Conservation (phyloP, 1,140 invertebrate species). For the Sycophaga agraensis region DNA sequence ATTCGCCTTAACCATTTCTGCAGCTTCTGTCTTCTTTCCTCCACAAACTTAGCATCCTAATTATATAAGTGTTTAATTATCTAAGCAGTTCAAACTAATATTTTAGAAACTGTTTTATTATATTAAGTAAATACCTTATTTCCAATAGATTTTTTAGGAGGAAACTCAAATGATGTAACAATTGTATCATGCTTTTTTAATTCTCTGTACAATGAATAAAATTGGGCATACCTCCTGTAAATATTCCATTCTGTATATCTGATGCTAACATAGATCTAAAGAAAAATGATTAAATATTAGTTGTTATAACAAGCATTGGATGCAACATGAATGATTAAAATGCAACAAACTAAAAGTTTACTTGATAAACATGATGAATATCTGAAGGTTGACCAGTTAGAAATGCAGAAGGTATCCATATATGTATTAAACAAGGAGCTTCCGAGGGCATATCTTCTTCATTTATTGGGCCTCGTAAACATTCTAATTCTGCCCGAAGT, state of each 20-base stretch:
- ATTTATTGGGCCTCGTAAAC: constrained; percentile 67
- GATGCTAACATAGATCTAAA: constrained; percentile 78
- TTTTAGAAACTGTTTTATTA: background rate
- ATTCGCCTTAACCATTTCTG: constrained; percentile 78
- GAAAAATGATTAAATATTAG: background rate
- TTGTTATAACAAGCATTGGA: background rate
- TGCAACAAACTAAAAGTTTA: constrained; percentile 44
- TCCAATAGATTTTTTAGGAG: constrained; percentile 89
- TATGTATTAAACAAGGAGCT: constrained; percentile 70
- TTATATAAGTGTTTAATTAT: constrained; percentile 12
- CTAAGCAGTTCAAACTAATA: background rate
- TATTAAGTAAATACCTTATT: constrained; percentile 71
- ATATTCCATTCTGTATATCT: constrained; percentile 91
- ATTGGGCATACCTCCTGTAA: constrained; percentile 88
- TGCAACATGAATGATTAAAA: no score
- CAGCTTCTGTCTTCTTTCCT: constrained; percentile 72
- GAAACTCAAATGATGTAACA: constrained; percentile 82
- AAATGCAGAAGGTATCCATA: constrained; percentile 90
- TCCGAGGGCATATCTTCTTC: constrained; percentile 55
- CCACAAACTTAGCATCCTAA: constrained; percentile 79
- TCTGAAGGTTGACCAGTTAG: constrained; percentile 75
- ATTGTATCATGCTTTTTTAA: constrained; percentile 80
- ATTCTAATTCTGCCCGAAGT: constrained; percentile 68
- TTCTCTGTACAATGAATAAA: constrained; percentile 77
- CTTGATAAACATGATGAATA: constrained; percentile 86